phyloP scores from a whole-genome alignment of 2,797 vertebrate genomes.

The Oreonectes daqikongensis region DNA sequence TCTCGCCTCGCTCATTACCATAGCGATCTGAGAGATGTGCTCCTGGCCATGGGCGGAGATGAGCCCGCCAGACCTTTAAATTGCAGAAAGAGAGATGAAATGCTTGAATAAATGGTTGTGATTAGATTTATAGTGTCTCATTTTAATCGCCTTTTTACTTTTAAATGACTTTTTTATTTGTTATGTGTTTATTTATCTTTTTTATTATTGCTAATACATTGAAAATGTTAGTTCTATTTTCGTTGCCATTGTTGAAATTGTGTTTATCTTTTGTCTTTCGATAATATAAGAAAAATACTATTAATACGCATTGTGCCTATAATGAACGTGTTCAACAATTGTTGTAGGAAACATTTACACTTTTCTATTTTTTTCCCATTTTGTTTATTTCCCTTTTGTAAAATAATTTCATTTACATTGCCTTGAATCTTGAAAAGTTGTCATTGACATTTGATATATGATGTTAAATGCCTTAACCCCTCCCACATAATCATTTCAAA shows the following conservation, averaged over 20 bases:
- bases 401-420: too few relatives aligned
- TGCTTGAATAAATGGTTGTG: conserved; percentile 3
- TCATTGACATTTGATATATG: background rate
- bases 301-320: too few relatives aligned
- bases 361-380: too few relatives aligned
- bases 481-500: too few relatives aligned
- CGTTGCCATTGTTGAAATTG: background rate
- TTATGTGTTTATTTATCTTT: too few relatives aligned
- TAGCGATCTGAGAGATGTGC: conserved; percentile 57
- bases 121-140: conserved; percentile 24
- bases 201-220: background rate
- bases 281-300: background rate
- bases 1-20: conserved; percentile 60
- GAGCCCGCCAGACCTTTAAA: conserved; percentile 4
- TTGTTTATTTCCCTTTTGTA: too few relatives aligned
- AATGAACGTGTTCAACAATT: too few relatives aligned
- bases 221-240: background rate
- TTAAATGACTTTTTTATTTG: too few relatives aligned
- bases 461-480: background rate
- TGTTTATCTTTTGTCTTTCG: background rate
- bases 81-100: conserved; percentile 21
- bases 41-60: conserved; percentile 42
- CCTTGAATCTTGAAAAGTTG: too few relatives aligned
- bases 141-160: too few relatives aligned
- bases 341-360: too few relatives aligned